Evolutionary conservation across 2,113 vertebrate genomes (phyloP).

Genomic region (Clupea harengus): DNA sequence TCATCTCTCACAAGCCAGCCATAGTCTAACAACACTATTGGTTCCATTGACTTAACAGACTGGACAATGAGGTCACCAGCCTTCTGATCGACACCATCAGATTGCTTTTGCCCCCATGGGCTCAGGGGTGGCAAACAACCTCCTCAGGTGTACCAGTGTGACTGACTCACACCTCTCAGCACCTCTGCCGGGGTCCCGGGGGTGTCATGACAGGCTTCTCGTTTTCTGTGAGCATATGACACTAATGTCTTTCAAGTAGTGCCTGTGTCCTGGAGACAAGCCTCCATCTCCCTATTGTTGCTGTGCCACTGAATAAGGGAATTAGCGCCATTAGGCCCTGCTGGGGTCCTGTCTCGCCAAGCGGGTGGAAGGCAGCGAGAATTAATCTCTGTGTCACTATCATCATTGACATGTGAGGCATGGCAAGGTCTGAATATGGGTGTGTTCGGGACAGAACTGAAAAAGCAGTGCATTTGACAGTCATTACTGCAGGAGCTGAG

Average conservation of each 20-base stretch:
- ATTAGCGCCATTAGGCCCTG: constrained; percentile 32
- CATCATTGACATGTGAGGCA: background rate
- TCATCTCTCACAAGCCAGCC: background rate
- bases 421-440: background rate
- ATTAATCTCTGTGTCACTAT: background rate
- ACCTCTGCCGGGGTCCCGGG: constrained; percentile 48
- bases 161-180: constrained; percentile 40
- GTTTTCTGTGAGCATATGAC: constrained; percentile 57
- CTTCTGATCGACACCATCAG: constrained; percentile 56
- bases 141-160: constrained; percentile 44
- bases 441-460: no score
- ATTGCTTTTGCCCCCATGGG: constrained; percentile 62
- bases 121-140: constrained; percentile 48
- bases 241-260: constrained; percentile 61
- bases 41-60: constrained; percentile 55
- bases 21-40: constrained; percentile 20
- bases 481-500: no score
- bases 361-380: background rate
- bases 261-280: constrained; percentile 27
- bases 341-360: background rate
- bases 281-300: constrained; percentile 34
- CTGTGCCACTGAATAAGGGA: constrained; percentile 41
- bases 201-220: constrained; percentile 48
- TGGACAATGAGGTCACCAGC: constrained; percentile 47
- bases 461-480: no score